A percentile compares a stretch with the other conserved stretches of the same genome.
Conservation (phyloP, 2,113 vertebrate species). For the Galbula dea region DNA sequence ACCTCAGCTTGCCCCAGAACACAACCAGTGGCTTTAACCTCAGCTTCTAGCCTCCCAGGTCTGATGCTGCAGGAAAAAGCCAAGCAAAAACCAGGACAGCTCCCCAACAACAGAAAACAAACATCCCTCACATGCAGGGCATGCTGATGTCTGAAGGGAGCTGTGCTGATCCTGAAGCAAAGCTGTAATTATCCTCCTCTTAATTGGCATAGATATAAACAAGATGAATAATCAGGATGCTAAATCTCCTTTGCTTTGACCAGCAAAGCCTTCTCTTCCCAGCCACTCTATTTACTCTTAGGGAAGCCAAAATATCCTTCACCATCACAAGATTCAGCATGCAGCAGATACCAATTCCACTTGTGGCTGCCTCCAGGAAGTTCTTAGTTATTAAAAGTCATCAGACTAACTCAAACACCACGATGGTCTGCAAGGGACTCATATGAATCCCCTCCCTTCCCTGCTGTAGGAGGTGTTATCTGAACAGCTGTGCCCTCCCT, state of each 20-base stretch:
- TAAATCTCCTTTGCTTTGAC: not conserved
- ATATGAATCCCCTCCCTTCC: not conserved
- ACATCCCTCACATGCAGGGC: not conserved
- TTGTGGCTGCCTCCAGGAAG: not conserved
- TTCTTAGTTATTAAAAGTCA: not conserved
- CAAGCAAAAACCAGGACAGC: not conserved
- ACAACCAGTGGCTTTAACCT: accelerated
- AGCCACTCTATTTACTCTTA: not conserved
- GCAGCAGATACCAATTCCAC: not conserved
- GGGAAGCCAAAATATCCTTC: not conserved
- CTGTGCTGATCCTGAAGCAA: not conserved
- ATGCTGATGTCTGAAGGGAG: not conserved
- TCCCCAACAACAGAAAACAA: not conserved
- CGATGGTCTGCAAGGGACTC: not conserved
- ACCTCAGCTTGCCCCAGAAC: not conserved
- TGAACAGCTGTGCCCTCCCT: not conserved
- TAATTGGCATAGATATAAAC: not conserved
- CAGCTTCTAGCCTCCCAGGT: not conserved
- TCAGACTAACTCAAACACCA: not conserved
- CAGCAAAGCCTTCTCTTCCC: not conserved
- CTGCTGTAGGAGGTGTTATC: not conserved
- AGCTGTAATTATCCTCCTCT: not conserved
- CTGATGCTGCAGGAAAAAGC: not conserved
- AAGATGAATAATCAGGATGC: not conserved
- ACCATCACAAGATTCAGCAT: not conserved